A percentile compares a stretch with the other conserved stretches of the same genome.
phyloP scores from a whole-genome alignment of 2,888 invertebrate species.

The Nesidiocoris tenuis region DNA sequence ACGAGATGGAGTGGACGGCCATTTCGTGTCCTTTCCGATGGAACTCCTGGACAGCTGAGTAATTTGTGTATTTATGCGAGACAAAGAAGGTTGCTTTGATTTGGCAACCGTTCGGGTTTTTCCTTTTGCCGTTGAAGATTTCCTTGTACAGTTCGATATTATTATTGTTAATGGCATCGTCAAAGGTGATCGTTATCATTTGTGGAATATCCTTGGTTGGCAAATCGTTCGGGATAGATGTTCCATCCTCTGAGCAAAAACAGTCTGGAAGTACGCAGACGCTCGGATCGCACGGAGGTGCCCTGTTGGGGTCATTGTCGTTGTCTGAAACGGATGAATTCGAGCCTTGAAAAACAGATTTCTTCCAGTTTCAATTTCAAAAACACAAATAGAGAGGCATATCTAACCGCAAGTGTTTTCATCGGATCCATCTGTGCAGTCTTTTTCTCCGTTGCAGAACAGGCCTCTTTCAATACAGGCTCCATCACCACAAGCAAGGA shows the following conservation, averaged over 20 bases:
- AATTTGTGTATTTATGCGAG: conserved; percentile 91
- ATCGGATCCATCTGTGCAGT: conserved; percentile 84
- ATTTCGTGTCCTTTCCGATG: conserved; percentile 91
- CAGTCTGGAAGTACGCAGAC: conserved; percentile 89
- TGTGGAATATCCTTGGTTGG: conserved; percentile 84
- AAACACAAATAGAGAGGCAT: conserved; percentile 4
- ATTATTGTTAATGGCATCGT: conserved; percentile 93
- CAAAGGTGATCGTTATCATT: conserved; percentile 92
- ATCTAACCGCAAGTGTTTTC: conserved; percentile 85
- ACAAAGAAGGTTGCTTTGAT: conserved; percentile 90
- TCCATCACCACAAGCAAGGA: conserved; percentile 82
- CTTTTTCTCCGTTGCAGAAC: conserved; percentile 90
- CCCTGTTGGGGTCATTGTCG: conserved; percentile 90
- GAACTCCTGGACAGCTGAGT: conserved; percentile 88
- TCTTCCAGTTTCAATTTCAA: neutral
- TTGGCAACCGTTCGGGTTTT: conserved; percentile 90
- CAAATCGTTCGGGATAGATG: conserved; percentile 79
- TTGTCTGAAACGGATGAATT: conserved; percentile 67
- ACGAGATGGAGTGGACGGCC: conserved; percentile 91
- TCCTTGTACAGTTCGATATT: conserved; percentile 92
- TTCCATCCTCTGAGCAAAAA: conserved; percentile 91
- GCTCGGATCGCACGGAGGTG: conserved; percentile 81
- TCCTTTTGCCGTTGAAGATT: conserved; percentile 83
- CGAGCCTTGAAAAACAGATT: too few relatives aligned
- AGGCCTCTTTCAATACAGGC: conserved; percentile 84